These are phyloP conservation scores for Tapirus terrestris DNA, from an alignment of 2,113 vertebrate species.

Conservation along the genomic window DNA sequence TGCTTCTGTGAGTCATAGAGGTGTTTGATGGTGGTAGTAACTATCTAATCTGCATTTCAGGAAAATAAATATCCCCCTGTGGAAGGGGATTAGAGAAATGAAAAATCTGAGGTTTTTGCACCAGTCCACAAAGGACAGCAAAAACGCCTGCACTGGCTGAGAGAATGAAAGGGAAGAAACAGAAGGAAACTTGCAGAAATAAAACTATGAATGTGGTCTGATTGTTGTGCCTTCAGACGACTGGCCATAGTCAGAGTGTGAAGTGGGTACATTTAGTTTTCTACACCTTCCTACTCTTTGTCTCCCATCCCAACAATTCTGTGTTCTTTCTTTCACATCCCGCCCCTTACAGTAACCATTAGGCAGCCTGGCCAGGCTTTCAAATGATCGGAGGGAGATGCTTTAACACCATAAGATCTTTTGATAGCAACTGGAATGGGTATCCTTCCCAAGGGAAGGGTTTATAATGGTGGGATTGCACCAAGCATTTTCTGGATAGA, in stretches of 20 bases:
- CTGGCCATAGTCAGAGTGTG: neutral
- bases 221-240: neutral
- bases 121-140: neutral
- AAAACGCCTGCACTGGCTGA: neutral
- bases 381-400: neutral
- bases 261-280: neutral
- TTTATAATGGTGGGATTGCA: neutral
- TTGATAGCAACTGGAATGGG: neutral
- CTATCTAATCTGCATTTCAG: neutral
- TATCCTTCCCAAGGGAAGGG: neutral
- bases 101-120: neutral
- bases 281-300: neutral
- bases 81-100: neutral
- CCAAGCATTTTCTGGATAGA: neutral
- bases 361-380: neutral
- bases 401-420: rapidly evolving
- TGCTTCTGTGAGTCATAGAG: neutral
- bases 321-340: rapidly evolving
- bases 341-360: neutral
- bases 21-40: neutral
- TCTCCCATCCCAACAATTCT: neutral
- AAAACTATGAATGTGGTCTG: neutral
- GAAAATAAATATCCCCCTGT: neutral
- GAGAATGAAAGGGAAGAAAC: neutral
- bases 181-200: neutral